phyloP scores from a whole-genome alignment of 2,888 invertebrate genomes.

The Arrhopalites spinosus region DNA sequence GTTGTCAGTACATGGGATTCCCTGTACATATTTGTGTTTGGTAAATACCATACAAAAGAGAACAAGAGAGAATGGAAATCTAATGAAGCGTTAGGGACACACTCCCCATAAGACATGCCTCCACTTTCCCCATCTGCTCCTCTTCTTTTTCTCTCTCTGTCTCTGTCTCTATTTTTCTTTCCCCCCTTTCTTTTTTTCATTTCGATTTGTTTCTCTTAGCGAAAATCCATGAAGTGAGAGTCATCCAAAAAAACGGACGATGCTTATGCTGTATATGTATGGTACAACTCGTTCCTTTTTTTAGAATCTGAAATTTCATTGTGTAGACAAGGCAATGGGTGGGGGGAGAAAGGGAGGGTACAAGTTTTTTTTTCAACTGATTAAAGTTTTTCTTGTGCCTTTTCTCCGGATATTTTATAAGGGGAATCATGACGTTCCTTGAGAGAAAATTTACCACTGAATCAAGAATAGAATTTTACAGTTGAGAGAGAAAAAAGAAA shows the following conservation, averaged over 20 bases:
- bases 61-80: slow-evolving; percentile 7
- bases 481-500: neutral
- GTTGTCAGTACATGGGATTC: neutral
- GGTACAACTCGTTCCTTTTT: neutral
- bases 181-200: slow-evolving; percentile 12
- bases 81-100: slow-evolving; percentile 34
- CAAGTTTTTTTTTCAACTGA: no score
- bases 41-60: neutral
- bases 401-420: no score
- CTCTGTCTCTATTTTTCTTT: no score
- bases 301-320: neutral
- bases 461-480: no score
- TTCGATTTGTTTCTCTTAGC: neutral
- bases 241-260: no score
- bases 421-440: no score
- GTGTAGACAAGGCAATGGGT: no score
- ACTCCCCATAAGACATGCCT: neutral
- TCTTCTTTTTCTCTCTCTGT: neutral
- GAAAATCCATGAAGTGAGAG: no score
- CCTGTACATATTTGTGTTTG: neutral
- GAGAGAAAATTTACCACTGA: no score
- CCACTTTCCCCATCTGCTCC: neutral
- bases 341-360: no score
- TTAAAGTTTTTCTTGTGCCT: no score
- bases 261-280: no score